phyloP scores from a whole-genome alignment of 2,797 vertebrate genomes.

The Phoebastria nigripes region DNA sequence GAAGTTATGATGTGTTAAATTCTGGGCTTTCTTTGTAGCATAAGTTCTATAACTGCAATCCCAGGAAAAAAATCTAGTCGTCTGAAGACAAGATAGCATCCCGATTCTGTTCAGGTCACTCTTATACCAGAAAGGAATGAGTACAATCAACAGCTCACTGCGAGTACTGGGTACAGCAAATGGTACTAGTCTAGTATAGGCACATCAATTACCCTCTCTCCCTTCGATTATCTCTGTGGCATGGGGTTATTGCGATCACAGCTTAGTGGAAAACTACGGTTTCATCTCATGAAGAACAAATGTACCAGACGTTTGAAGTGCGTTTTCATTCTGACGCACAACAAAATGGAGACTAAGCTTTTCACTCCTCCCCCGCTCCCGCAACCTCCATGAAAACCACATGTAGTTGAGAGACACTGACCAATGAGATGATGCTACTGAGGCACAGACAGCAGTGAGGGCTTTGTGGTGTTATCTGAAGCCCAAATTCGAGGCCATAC shows the following conservation, averaged over 20 bases:
- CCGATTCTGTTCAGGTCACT: background rate
- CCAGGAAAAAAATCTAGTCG: background rate
- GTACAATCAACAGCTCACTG: background rate
- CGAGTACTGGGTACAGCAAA: background rate
- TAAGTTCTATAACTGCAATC: background rate
- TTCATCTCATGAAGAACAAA: background rate
- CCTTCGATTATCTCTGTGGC: background rate
- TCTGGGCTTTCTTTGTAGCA: background rate
- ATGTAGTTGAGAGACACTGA: fast-evolving
- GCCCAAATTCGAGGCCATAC: background rate
- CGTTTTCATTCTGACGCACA: background rate
- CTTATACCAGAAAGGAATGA: background rate
- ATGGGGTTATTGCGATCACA: background rate
- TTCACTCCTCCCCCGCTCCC: background rate
- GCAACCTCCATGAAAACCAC: background rate
- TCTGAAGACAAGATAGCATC: background rate
- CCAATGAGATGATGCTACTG: background rate
- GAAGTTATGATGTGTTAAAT: background rate
- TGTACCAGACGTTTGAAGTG: background rate
- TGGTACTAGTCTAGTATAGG: background rate
- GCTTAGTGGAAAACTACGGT: background rate
- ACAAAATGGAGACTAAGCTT: background rate
- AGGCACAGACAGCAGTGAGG: background rate
- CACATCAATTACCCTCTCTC: background rate
- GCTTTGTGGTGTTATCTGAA: background rate